phyloP scores from a whole-genome alignment of 2,797 vertebrate species.

The Acipenser oxyrinchus region DNA sequence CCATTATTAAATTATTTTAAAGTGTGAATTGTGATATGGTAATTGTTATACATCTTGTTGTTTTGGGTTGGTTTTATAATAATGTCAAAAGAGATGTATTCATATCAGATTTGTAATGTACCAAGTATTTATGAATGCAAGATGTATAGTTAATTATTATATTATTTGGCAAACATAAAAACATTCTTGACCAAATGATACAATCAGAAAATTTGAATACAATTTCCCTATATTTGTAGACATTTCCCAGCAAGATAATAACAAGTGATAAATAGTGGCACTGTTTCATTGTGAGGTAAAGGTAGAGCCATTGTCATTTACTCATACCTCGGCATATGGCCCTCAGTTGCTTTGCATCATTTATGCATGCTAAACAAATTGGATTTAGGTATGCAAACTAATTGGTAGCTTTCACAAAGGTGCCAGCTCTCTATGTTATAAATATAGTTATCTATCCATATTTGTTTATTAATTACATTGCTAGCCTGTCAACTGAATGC shows the following conservation, averaged over 20 bases:
- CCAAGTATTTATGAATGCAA: conserved; percentile 9
- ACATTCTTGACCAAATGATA: conserved; percentile 5
- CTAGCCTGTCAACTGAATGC: too few species aligned
- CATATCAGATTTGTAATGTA: neutral
- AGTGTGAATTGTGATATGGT: neutral
- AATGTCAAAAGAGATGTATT: conserved; percentile 10
- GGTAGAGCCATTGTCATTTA: conserved; percentile 33
- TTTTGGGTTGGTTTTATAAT: conserved; percentile 16
- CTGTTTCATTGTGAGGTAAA: conserved; percentile 40
- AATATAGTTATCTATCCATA: too few species aligned
- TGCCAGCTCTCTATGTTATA: conserved; percentile 14
- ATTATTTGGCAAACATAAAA: neutral
- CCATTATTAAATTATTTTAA: conserved; percentile 10
- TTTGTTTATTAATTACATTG: too few species aligned
- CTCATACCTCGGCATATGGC: conserved; percentile 6
- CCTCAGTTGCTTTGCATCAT: conserved; percentile 52
- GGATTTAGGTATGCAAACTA: conserved; percentile 51
- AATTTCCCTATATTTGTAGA: conserved; percentile 38
- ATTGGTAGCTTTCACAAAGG: conserved; percentile 23
- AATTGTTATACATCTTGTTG: conserved; percentile 22
- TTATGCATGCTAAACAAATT: conserved; percentile 48
- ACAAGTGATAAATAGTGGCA: conserved; percentile 16
- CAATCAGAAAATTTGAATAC: conserved; percentile 35
- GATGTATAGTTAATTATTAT: conserved; percentile 12
- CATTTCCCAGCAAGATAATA: conserved; percentile 24